Percentiles rank a stretch among this genome's conserved stretches.
phyloP scores from a whole-genome alignment of 2,797 vertebrate species.

The Clarias fuscus region DNA sequence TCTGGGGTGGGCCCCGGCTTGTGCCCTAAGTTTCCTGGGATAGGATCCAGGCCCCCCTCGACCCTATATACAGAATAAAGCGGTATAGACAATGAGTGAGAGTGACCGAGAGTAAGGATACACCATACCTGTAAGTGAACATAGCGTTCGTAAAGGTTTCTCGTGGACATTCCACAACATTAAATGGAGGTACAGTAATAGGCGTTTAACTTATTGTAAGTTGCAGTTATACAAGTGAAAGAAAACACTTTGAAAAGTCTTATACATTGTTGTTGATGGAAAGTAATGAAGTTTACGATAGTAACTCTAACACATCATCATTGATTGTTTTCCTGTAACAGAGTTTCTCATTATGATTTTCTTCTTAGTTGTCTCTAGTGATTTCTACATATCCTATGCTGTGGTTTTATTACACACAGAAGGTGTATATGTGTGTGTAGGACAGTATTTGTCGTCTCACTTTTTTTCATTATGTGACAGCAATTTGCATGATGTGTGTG shows the following conservation, averaged over 20 bases:
- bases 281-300: background rate
- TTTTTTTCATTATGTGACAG: background rate
- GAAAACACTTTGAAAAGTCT: background rate
- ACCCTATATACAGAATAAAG: too few relatives aligned
- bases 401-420: background rate
- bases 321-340: background rate
- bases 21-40: too few relatives aligned
- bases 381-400: background rate
- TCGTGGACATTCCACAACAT: background rate
- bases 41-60: too few relatives aligned
- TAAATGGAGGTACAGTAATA: background rate
- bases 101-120: too few relatives aligned
- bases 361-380: background rate
- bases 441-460: background rate
- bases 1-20: too few relatives aligned
- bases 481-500: background rate
- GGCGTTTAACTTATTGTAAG: background rate
- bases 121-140: background rate
- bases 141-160: background rate
- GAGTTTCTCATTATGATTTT: background rate
- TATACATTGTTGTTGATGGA: background rate
- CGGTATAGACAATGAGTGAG: too few relatives aligned
- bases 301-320: background rate
- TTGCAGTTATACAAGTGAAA: background rate
- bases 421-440: background rate